Conservation (phyloP, 2,797 vertebrate species). For the Sebastes matsubarae region DNA sequence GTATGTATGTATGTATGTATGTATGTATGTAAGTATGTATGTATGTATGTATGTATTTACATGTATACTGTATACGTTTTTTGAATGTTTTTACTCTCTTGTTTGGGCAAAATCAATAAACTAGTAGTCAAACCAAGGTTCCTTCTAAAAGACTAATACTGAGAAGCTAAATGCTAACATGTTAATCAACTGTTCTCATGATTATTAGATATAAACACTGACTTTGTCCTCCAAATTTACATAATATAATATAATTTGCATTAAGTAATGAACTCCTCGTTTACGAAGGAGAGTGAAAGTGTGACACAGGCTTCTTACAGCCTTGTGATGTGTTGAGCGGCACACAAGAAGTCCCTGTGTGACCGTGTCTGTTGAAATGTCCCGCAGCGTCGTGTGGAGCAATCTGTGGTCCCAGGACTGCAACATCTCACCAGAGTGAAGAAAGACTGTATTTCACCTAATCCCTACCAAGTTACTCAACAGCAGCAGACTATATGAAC, state of each 20-base stretch:
- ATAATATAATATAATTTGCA: background rate
- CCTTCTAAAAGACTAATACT: background rate
- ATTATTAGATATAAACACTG: background rate
- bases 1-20: no score
- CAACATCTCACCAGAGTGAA: slow-evolving; percentile 82
- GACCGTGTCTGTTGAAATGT: slow-evolving; percentile 82
- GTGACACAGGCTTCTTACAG: background rate
- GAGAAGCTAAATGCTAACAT: background rate
- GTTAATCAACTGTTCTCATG: background rate
- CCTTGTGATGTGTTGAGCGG: slow-evolving; percentile 9
- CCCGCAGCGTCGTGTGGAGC: slow-evolving; percentile 76
- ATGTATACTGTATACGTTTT: background rate
- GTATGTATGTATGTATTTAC: background rate
- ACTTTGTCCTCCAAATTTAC: background rate
- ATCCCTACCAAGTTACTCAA: slow-evolving; percentile 78
- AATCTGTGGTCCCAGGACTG: slow-evolving; percentile 86
- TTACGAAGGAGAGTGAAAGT: slow-evolving; percentile 36
- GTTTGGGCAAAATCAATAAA: background rate
- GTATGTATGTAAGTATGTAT: background rate
- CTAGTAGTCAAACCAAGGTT: background rate
- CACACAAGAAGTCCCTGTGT: slow-evolving; percentile 56
- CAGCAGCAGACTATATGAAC: slow-evolving; percentile 53
- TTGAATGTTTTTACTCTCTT: background rate
- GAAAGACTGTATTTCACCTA: slow-evolving; percentile 83
- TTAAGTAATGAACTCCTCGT: background rate